Conservation (phyloP, 2,797 vertebrate genomes). For the Gymnoscopelus braueri region DNA sequence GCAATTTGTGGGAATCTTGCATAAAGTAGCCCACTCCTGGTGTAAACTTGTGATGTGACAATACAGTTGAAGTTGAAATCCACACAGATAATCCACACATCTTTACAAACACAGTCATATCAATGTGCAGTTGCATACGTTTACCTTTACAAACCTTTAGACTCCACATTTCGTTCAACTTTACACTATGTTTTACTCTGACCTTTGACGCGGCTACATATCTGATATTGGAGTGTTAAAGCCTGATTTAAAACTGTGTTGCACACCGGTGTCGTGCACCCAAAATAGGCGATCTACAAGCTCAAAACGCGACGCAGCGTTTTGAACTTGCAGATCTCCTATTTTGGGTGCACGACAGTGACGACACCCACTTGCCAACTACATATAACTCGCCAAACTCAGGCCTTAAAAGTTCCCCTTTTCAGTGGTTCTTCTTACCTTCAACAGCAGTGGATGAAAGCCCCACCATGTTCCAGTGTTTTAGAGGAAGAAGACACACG, state of each 20-base stretch:
- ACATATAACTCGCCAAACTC: no score
- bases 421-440: slow-evolving; percentile 57
- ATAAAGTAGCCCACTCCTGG: no score
- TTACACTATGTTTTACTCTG: background rate
- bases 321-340: no score
- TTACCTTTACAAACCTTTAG: slow-evolving; percentile 1
- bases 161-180: background rate
- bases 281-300: no score
- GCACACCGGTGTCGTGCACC: no score
- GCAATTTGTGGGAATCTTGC: no score
- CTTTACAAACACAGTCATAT: background rate
- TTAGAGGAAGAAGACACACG: background rate
- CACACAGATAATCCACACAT: background rate
- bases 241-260: no score
- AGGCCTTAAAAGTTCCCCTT: background rate
- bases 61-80: no score
- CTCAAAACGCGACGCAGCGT: no score
- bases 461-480: slow-evolving; percentile 70
- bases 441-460: slow-evolving; percentile 70
- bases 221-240: background rate
- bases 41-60: no score
- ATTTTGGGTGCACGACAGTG: no score
- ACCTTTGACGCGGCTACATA: slow-evolving; percentile 6
- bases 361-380: no score
- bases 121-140: slow-evolving; percentile 6